phyloP scores from a whole-genome alignment of 2,888 invertebrate species.

The Girardia tigrina region DNA sequence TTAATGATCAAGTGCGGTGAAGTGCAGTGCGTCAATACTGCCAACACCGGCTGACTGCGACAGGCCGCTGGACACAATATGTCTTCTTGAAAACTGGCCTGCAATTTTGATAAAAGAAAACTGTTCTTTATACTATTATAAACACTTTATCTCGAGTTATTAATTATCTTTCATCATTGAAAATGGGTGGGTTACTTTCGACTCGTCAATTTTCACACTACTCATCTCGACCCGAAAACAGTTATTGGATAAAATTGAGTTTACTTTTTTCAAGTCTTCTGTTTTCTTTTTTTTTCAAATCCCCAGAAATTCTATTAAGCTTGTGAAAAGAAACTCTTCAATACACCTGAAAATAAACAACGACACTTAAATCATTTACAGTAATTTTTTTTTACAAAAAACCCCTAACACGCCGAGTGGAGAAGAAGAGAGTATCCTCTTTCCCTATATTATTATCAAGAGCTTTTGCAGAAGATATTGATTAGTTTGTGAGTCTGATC shows the following conservation, averaged over 20 bases:
- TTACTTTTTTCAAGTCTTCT: too few species aligned
- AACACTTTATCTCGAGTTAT: too few species aligned
- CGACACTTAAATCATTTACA: background rate
- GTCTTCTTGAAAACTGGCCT: too few species aligned
- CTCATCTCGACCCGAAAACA: too few species aligned
- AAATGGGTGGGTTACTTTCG: too few species aligned
- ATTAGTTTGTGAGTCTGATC: constrained; percentile 16
- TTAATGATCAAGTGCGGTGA: constrained; percentile 4
- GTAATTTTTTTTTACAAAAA: background rate
- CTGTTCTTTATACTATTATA: too few species aligned
- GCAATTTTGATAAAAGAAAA: too few species aligned
- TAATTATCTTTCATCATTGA: too few species aligned
- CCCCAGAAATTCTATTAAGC: background rate
- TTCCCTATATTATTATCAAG: background rate
- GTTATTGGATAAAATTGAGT: too few species aligned
- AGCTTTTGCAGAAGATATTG: background rate
- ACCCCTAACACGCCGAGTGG: background rate
- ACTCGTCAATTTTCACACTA: too few species aligned
- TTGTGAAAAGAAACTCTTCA: constrained; percentile 8
- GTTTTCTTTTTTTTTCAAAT: too few species aligned
- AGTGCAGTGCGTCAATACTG: background rate
- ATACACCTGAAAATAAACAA: background rate
- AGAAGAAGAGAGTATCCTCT: background rate
- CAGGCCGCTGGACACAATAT: too few species aligned
- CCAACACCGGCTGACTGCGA: background rate